These are phyloP conservation scores for Cnemophilus loriae DNA, from an alignment of 2,113 vertebrate genomes.

Conservation along the genomic window DNA sequence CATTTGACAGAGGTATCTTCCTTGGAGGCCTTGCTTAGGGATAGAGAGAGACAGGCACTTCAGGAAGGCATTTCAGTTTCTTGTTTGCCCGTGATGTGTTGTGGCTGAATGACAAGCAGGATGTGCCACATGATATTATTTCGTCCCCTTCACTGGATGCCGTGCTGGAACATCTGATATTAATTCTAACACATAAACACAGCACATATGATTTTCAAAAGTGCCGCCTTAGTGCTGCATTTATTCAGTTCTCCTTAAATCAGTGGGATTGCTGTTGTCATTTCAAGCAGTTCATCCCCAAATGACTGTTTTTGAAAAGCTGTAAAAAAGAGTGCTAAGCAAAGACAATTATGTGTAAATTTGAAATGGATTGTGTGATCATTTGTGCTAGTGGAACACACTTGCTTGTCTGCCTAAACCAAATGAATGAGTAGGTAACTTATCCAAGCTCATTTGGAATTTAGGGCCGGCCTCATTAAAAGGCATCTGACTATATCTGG, in stretches of 20 bases:
- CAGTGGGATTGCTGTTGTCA: neutral
- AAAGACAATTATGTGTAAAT: neutral
- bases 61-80: neutral
- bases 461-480: neutral
- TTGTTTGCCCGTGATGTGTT: neutral
- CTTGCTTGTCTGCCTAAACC: neutral
- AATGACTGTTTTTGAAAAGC: neutral
- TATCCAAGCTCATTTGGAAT: neutral
- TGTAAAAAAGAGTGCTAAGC: neutral
- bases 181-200: neutral
- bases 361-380: neutral
- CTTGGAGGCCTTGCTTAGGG: neutral
- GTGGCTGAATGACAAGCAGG: neutral
- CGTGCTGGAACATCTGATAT: neutral
- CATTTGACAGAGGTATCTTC: neutral
- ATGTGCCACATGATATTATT: neutral
- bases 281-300: neutral
- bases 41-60: neutral
- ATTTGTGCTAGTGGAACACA: neutral
- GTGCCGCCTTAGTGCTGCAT: neutral
- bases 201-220: neutral
- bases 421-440: neutral
- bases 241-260: neutral
- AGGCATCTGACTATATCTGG: neutral
- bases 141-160: neutral